Evolutionary conservation across 2,888 invertebrate genomes (phyloP), one percentile per base, ranked within the genome.

Genomic region (Metacarcinus magister): DNA sequence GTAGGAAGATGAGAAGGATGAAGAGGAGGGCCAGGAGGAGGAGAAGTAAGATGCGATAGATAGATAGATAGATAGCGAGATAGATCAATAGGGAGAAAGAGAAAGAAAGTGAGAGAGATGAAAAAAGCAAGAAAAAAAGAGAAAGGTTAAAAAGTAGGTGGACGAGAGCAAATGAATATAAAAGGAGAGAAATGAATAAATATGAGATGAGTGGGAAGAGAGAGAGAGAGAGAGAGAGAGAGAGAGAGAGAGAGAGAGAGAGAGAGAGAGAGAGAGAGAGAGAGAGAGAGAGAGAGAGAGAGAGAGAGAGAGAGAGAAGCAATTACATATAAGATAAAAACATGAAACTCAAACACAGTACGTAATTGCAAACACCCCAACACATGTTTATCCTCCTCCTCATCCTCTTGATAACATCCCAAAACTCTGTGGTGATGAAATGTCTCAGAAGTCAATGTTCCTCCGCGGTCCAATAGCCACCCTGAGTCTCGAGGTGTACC

Each of bases 181-280:
- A 46, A 60, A 60, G 60, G 19, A 60, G 60, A 60, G 60, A 46
- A 7, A 46, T 7, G 46, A 46, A 46, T 46, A 46, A 46, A 46
- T 10, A 10, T 7, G 46, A 46, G 60, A 60, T 7, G 16, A 16
- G 16, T 7, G 16, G 60, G 16, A 16, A 19, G 60, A 60, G 60
- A 60, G 43, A 43, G 43, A 43, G 43, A 43, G 89, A 89, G 89
- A 89, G 89, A 89, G 89, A 89, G 32, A 89, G 89, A 89, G 89
- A 89, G 89, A 89, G 89, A 89, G 32, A 89, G 32, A 39, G 32
- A 89, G 89, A 89, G 32, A 89, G 89, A 89, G 89, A 89, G 89
- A 43, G 89, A 89, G 89, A 89, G 43, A 43, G 43, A 43, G 43
- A 43, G 43, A 43, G 89, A 89, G 89, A 89, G 89, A 89, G 89